Evolutionary conservation across 2,797 vertebrate genomes (phyloP), one percentile per base, ranked within the genome.

Genomic region (Malacoctenus gilli): DNA sequence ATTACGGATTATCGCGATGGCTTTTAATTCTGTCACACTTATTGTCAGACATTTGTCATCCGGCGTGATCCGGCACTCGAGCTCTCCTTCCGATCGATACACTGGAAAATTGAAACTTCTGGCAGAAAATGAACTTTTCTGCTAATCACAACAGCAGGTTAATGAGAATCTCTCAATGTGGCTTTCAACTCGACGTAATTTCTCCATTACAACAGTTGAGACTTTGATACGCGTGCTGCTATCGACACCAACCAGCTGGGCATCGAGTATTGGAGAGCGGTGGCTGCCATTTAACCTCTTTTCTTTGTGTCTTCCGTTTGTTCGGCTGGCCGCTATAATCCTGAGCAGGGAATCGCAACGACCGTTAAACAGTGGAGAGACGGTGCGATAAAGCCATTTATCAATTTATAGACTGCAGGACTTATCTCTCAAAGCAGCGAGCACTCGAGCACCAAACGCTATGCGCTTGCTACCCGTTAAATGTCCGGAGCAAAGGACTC

Each of bases 341-440:
- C 60, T 8, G 31, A 52, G 58, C 14, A 2, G n/a, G 54, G 36
- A 69, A 59, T 65, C 64, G 23, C 39, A 43, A 41, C 46, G 57
- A 43, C 57, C 58, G 52, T 47, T 56, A 39, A 78, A 59, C 41
- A 65, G 51, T 55, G n/a, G 39, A 68, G 64, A 25, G 40, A 21
- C 22, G 31, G 48, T 4, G 13, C 21, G 71, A 78, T 75, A 69
- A 66, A 56, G 35, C 39, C 1, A 1, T 71, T 75, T 77, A 61
- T 77, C 74, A 79, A 63, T 68, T 71, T 50, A 63, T 53, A 44
- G 51, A 46, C 53, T 4, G 19, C 9, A n/a, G 53, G 52, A 64
- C 31, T 74, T 75, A 69, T 79, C 67, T 56, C n/a, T 43, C 2
- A 54, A 32, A 55, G 37, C 6, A 10, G 36, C 5, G 28, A 59